Evolutionary conservation across 2,113 vertebrate genomes (phyloP).

Genomic region (Poeciliopsis retropinna): DNA sequence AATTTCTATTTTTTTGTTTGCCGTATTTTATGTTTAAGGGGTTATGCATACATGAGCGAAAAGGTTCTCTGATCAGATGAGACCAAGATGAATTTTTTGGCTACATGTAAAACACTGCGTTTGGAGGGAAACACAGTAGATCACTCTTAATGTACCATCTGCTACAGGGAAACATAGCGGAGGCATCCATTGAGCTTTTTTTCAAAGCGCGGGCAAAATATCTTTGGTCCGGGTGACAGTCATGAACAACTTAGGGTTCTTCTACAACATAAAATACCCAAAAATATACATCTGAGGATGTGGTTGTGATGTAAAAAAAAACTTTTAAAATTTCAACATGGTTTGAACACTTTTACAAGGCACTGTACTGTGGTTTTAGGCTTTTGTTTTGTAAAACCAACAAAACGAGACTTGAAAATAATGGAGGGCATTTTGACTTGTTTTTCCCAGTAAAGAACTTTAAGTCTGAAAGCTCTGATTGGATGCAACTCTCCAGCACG

Average conservation of each 20-base stretch:
- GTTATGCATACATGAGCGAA: too few species aligned
- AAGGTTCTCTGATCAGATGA: neutral
- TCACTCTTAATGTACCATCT: too few species aligned
- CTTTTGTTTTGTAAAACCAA: slow-evolving; percentile 8
- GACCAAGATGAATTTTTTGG: neutral
- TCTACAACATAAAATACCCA: too few species aligned
- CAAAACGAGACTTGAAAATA: neutral
- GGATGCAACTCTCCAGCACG: neutral
- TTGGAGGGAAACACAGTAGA: too few species aligned
- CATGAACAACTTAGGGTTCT: too few species aligned
- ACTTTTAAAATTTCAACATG: too few species aligned
- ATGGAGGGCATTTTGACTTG: neutral
- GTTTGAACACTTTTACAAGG: neutral
- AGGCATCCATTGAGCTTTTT: neutral
- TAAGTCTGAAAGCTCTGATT: neutral
- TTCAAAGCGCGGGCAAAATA: neutral
- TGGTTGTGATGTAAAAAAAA: neutral
- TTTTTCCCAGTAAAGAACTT: neutral
- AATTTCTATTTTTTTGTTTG: too few species aligned
- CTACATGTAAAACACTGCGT: neutral
- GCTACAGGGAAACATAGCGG: too few species aligned
- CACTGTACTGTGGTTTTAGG: neutral
- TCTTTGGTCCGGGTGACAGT: too few species aligned
- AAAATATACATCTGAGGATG: neutral
- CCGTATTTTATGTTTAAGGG: too few species aligned